A percentile compares a stretch with the other conserved stretches of the same genome.
Conservation (phyloP, 2,113 vertebrate genomes). For the Beaufortia kweichowensis region DNA sequence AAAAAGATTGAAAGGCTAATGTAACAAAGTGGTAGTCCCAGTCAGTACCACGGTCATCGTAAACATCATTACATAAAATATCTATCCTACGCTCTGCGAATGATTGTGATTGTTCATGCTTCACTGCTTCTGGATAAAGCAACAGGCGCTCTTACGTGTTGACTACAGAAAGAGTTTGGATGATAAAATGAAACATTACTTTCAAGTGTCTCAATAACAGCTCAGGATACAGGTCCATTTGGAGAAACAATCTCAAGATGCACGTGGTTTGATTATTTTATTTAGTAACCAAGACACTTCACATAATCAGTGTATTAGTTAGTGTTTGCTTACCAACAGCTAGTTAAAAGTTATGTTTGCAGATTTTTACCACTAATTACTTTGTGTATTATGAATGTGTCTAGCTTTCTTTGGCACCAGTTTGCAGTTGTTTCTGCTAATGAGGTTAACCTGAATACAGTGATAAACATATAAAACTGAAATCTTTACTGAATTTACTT, state of each 20-base stretch:
- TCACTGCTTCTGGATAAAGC: constrained; percentile 1
- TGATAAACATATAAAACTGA: background rate
- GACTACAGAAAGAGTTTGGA: constrained; percentile 1
- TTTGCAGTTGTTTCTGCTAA: constrained; percentile 3
- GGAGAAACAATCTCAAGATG: constrained; percentile 9
- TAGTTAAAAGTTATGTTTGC: background rate
- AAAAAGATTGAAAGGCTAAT: background rate
- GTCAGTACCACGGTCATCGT: background rate
- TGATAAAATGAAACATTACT: background rate
- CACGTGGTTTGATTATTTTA: constrained; percentile 3
- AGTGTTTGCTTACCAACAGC: background rate
- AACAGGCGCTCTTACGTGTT: background rate
- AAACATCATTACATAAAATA: constrained; percentile 7
- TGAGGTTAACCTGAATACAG: background rate
- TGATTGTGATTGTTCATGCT: background rate
- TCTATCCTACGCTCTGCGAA: background rate
- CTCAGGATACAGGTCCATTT: background rate
- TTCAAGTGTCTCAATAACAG: constrained; percentile 1
- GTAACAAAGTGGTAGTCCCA: background rate
- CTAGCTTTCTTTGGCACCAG: constrained; percentile 1
- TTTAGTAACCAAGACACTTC: background rate
- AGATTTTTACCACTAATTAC: background rate
- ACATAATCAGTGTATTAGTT: background rate
- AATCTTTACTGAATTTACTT: too few relatives aligned
- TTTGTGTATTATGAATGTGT: background rate